These are phyloP conservation scores for Nycticorax nycticorax DNA, from an alignment of 2,113 vertebrate species.

Conservation along the genomic window DNA sequence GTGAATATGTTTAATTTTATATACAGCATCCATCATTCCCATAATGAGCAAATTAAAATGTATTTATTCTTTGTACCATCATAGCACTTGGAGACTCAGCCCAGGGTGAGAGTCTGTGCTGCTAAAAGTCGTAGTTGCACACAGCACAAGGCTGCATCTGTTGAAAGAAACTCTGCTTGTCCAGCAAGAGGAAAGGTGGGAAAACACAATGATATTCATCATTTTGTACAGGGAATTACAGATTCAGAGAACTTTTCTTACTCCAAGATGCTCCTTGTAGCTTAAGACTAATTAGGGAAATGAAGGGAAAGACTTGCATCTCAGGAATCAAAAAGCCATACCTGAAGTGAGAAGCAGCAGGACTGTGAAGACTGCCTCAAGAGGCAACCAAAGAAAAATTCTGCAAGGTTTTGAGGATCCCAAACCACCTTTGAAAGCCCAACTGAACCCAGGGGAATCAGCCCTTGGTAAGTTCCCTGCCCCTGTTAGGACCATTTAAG, in stretches of 20 bases:
- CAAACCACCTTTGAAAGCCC: neutral
- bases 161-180: neutral
- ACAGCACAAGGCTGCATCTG: neutral
- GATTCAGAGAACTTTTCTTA: neutral
- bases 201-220: rapidly evolving
- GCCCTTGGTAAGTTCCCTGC: neutral
- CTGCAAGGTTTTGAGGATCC: neutral
- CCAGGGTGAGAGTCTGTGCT: neutral
- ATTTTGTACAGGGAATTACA: neutral
- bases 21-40: neutral
- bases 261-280: neutral
- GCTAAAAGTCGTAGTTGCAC: neutral
- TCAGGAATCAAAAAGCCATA: neutral
- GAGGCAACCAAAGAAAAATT: neutral
- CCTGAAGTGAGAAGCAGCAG: neutral
- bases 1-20: neutral
- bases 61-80: neutral
- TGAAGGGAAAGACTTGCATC: neutral
- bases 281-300: neutral
- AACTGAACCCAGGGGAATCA: neutral
- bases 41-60: neutral
- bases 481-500: neutral
- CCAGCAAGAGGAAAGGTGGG: neutral
- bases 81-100: rapidly evolving
- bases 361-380: neutral